A percentile compares a stretch with the other conserved stretches of the same genome.
Conservation (phyloP, 2,888 invertebrate species). For the Epistrophe grossulariae region DNA sequence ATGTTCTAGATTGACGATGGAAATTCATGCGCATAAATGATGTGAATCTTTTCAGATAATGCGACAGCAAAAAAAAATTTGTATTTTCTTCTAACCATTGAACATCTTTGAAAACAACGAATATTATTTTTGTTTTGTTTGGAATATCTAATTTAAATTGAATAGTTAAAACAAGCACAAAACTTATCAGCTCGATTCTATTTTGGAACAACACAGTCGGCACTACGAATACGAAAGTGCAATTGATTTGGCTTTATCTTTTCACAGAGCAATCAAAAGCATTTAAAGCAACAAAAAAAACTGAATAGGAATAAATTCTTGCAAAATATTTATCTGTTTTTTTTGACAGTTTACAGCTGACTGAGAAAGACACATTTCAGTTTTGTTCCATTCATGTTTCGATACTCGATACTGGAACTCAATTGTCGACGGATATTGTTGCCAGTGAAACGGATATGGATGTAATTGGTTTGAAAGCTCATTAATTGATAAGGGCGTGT, state of each 20-base stretch:
- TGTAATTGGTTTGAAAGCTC: too few relatives aligned
- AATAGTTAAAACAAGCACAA: background rate
- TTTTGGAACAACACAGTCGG: background rate
- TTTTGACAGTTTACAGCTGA: constrained; percentile 15
- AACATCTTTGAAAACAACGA: constrained; percentile 79
- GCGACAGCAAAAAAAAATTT: background rate
- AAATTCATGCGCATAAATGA: constrained; percentile 29
- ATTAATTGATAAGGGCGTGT: too few relatives aligned
- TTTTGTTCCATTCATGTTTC: background rate
- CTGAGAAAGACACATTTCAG: too few relatives aligned
- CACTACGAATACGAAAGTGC: too few relatives aligned
- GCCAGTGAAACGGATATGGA: background rate
- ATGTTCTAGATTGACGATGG: constrained; percentile 28
- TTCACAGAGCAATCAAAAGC: background rate
- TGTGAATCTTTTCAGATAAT: constrained; percentile 5
- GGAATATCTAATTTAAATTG: constrained; percentile 78
- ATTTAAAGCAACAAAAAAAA: background rate
- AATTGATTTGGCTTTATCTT: background rate
- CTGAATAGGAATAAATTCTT: background rate
- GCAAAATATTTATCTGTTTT: constrained; percentile 15
- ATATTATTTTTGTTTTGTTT: constrained; percentile 84
- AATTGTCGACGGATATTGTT: background rate
- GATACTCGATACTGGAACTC: background rate
- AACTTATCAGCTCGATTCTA: background rate
- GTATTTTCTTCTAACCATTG: constrained; percentile 25